These are phyloP conservation scores for Tenthredo distinguenda DNA, from an alignment of 2,888 invertebrate species.

Conservation along the genomic window DNA sequence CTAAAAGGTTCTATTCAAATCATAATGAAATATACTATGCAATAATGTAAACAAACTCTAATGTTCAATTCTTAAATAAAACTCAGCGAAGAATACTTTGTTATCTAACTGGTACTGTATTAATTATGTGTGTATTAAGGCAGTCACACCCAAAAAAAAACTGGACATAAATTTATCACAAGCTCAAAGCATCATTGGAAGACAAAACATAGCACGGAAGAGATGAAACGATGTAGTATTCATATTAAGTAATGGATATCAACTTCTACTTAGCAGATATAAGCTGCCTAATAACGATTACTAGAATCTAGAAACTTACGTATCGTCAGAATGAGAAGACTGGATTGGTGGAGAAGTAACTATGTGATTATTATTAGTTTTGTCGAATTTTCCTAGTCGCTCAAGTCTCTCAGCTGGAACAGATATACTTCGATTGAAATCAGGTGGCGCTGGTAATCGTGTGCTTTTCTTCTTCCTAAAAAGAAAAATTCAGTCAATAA, in stretches of 20 bases:
- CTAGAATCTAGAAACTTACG: slow-evolving; percentile 71
- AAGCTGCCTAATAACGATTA: background rate
- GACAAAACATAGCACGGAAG: slow-evolving; percentile 28
- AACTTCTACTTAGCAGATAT: background rate
- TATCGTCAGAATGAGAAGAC: slow-evolving; percentile 78
- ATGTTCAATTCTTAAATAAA: no score
- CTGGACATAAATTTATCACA: background rate
- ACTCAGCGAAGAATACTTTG: no score
- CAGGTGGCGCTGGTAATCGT: slow-evolving; percentile 83
- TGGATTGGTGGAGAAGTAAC: slow-evolving; percentile 68
- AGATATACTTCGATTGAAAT: slow-evolving; percentile 92
- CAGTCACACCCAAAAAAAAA: background rate
- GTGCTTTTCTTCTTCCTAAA: slow-evolving; percentile 87
- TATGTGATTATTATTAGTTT: slow-evolving; percentile 72
- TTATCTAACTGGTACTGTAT: background rate
- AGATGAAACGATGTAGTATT: background rate
- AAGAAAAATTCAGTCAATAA: background rate
- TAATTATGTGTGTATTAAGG: background rate
- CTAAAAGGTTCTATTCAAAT: background rate
- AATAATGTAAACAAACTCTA: background rate
- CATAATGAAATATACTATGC: background rate
- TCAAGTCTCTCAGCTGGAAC: slow-evolving; percentile 89
- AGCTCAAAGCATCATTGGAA: slow-evolving; percentile 24
- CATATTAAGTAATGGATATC: background rate
- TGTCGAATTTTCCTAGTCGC: slow-evolving; percentile 71